Percentiles rank a stretch among this genome's conserved stretches.
Evolutionary conservation across 92 coral and sea anemone genomes (phyloP).

Genomic region (Phymanthus crucifer): DNA sequence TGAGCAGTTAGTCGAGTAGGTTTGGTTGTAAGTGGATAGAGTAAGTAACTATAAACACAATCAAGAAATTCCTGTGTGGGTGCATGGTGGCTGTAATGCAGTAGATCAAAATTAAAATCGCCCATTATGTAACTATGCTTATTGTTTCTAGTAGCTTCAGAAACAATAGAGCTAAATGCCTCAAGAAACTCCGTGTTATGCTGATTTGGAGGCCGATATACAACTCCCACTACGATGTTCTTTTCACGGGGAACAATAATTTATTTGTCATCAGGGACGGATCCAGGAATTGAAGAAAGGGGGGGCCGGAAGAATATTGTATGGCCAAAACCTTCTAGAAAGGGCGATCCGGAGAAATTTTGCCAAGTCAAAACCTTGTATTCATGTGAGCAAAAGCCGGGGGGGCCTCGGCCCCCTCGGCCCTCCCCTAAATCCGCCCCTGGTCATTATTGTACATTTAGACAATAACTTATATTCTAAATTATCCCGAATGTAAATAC

Average conservation of each 20-base stretch:
- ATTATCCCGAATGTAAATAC: constrained; percentile 26
- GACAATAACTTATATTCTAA: background rate
- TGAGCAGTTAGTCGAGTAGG: constrained; percentile 35
- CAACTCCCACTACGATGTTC: constrained; percentile 14
- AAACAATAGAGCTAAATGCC: background rate
- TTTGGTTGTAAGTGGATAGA: constrained; percentile 32
- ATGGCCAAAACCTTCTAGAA: no score
- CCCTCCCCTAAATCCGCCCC: no score
- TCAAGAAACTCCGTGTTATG: background rate
- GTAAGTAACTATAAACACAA: constrained; percentile 10
- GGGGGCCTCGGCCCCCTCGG: no score
- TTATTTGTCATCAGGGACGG: background rate
- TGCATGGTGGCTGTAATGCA: constrained; percentile 19
- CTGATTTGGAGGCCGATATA: constrained; percentile 22
- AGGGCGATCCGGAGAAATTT: no score
- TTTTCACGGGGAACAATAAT: background rate
- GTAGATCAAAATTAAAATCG: constrained; percentile 33
- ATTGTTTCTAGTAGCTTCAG: constrained; percentile 8
- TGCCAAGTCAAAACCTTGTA: no score
- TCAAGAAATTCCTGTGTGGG: constrained; percentile 35
- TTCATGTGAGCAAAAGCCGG: no score
- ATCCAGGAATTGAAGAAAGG: no score
- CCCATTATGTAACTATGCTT: constrained; percentile 35
- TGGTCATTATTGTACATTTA: no score
- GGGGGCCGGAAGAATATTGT: no score